Base-by-base conservation (phyloP, 2,888 invertebrate genomes). In the Eupithecia inturbata region DNA sequence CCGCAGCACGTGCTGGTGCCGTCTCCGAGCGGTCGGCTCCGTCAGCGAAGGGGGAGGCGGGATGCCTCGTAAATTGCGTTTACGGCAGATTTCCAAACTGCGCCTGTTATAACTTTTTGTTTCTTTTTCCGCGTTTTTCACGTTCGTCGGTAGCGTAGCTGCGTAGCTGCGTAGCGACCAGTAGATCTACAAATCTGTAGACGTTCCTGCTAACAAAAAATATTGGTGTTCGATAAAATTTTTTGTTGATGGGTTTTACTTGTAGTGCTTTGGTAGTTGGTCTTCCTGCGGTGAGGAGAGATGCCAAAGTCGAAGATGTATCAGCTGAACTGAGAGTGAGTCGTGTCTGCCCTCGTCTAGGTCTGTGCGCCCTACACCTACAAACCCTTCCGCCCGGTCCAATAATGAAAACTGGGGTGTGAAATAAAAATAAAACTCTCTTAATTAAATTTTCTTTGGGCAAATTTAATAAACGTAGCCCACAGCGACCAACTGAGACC, bases 401-500 rank as follows among this genome's bases (percentile, higher is more conserved):
- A 90, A 93, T 93, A 92, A 93, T 92, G 91, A 93, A 93, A 93
- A 92, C 92, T 90, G 91, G 93, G 92, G 93, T 93, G 93, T 92
- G 91, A 93, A 93, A 92, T 92, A 92, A 93, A 93, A 92, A 92
- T 89, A 91, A 92, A 93, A 91, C 89, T 90, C 89, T 92, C 92
- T 94, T 94, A 94, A 94, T 94, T 94, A 94, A 93, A 94, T 94
- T 93, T 94, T 93, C 93, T 93, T 93, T 93, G 89, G 87, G 89
- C 84, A 85, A 91, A 94, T 94, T 93, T 93, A 94, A 94, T 94
- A 93, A 93, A 88, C 89, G 90, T 83, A 81, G 76, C 75, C 72
- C 75, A 69, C 75, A 75, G 70, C 73, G 68, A 67, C 77, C 72
- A 67, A 71, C 78, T 74, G 75, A 72, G 74, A 70, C 71, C 74